Percentiles rank a stretch among this genome's conserved stretches.
phyloP scores from a whole-genome alignment of 2,113 vertebrate genomes.

The Pluvialis apricaria region DNA sequence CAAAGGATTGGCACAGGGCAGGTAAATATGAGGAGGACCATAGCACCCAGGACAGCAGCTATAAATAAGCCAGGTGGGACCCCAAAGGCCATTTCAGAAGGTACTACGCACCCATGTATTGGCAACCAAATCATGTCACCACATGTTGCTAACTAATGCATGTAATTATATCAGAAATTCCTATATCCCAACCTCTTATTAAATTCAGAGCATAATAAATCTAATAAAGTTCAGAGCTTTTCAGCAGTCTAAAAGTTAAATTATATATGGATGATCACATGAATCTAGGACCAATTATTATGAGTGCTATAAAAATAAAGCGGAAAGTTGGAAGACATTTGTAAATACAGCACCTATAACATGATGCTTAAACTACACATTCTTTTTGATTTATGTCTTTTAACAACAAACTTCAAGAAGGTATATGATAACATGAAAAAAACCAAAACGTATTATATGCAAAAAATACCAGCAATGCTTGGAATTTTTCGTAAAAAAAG shows the following conservation, averaged over 20 bases:
- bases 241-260: not conserved
- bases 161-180: not conserved
- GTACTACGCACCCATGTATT: not conserved
- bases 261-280: not conserved
- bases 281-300: not conserved
- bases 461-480: not conserved
- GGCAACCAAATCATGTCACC: not conserved
- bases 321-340: not conserved
- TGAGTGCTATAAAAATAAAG: not conserved
- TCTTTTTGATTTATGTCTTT: not conserved
- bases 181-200: not conserved
- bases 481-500: not conserved
- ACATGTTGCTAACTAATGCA: not conserved
- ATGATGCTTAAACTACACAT: not conserved
- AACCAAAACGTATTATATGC: not conserved
- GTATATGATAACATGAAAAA: not conserved
- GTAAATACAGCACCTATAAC: not conserved
- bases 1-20: not conserved
- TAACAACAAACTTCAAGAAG: not conserved
- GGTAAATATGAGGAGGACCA: not conserved
- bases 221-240: not conserved
- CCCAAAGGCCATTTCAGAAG: not conserved
- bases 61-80: not conserved
- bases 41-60: not conserved
- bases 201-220: not conserved